phyloP scores from a whole-genome alignment of 1,140 invertebrate species.

The Saccostrea echinata region DNA sequence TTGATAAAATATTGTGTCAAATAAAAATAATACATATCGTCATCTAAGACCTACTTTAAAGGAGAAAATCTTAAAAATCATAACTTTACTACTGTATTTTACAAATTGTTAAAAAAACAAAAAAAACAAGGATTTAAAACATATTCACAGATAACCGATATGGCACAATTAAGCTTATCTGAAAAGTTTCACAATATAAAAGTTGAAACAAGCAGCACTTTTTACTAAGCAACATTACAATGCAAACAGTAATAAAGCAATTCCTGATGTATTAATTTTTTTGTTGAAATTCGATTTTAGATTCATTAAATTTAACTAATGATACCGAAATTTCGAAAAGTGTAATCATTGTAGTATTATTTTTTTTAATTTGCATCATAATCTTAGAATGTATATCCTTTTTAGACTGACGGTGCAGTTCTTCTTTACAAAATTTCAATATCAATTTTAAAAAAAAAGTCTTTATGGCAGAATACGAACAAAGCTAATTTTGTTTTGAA shows the following conservation, averaged over 20 bases:
- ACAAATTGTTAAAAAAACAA: not conserved
- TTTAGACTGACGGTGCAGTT: constrained; percentile 36
- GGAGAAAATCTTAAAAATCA: constrained; percentile 1
- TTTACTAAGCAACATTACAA: constrained; percentile 14
- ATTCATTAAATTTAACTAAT: not conserved
- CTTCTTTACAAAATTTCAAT: constrained; percentile 5
- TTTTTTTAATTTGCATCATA: not conserved
- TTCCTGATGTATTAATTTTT: not conserved
- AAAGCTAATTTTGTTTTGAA: not conserved
- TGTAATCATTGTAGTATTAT: not conserved
- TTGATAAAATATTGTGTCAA: constrained; percentile 33
- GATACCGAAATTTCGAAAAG: no score
- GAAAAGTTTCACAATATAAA: constrained; percentile 4
- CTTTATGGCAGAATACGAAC: not conserved
- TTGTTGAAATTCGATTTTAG: not conserved
- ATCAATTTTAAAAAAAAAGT: not conserved
- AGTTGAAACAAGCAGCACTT: not conserved
- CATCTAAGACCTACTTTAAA: constrained; percentile 14
- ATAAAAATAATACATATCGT: constrained; percentile 12
- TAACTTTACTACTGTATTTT: not conserved
- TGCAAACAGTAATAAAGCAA: not conserved
- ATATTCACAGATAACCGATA: constrained; percentile 20
- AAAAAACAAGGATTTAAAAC: not conserved
- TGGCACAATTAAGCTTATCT: constrained; percentile 7
- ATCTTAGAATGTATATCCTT: not conserved